Evolutionary conservation across 1,140 invertebrate genomes (phyloP), one percentile per base, ranked within the genome.

Genomic region (Forficula auricularia): DNA sequence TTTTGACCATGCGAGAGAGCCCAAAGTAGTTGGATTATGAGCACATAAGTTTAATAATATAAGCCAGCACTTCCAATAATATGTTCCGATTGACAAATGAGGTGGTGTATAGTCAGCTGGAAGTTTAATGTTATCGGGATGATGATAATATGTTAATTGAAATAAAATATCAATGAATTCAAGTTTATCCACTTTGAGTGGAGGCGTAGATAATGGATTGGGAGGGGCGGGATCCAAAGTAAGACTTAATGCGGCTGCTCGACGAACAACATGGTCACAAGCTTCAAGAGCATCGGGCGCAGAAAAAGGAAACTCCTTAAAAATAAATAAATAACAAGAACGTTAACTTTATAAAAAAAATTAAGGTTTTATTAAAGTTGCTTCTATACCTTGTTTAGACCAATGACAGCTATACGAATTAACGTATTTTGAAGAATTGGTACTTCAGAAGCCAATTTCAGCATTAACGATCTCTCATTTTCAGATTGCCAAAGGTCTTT

Each of bases 21-120:
- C 92, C 64, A 95, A 88, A 12, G 74, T 75, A 0, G 68, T 63
- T 0, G 91, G 88, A 73, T 96, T 96, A 58, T 94, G 89, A 7
- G 88, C 88, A 22, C 82, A 77, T 37, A 96, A 63, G 57, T 95
- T 82, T 4, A 91, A 64, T 42, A 98, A 64, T 54, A 95, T 80
- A 20, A 80, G 68, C 91, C 91, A 97, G 22, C 79, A 78, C 63
- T 90, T 91, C 91, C 91, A 97, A 61, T 95, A 96, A 13, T 86
- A 65, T 49, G 79, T 79, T 4, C 82, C 77, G 53, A 97, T 92
- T 0, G 89, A 91, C 54, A 96, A 65, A 49, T 77, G 78, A 0
- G 91, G 91, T 10, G 91, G 81, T 30, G 74, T 72, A 59, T 95
- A 88, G 59, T 75, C 84, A 2, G 70, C 55, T 1, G 91, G 90